A percentile compares a stretch with the other conserved stretches of the same genome.
Conservation (phyloP, 2,113 vertebrate species). For the western clawed frog (Xenopus tropicalis) region DNA sequence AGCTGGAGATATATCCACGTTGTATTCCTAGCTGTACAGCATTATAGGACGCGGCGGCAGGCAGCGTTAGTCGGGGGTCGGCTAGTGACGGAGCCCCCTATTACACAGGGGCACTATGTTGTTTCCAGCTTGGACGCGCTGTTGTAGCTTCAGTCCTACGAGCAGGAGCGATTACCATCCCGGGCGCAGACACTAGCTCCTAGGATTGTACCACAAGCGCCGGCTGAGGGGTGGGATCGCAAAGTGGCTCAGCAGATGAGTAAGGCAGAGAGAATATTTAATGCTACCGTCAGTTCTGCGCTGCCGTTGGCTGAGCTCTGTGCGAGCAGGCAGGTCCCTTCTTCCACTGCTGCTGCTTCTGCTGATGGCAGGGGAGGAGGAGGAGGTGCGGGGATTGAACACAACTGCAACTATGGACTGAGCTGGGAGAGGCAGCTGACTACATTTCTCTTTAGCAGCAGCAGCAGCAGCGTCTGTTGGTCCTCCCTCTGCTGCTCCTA, state of each 20-base stretch:
- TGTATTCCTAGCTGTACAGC: conserved; percentile 1
- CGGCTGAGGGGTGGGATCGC: conserved; percentile 6
- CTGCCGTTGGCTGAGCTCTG: conserved; percentile 16
- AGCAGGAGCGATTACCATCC: conserved; percentile 41
- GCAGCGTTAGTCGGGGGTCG: conserved; percentile 5
- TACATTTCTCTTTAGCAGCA: conserved; percentile 25
- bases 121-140: conserved; percentile 9
- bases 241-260: conserved; percentile 9
- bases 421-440: conserved; percentile 32
- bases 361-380: conserved; percentile 30
- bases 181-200: conserved; percentile 26
- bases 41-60: background rate
- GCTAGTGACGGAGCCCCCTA: conserved; percentile 18
- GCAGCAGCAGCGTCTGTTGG: background rate
- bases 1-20: conserved; percentile 35
- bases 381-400: conserved; percentile 12
- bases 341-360: conserved; percentile 12
- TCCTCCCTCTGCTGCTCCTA: no score
- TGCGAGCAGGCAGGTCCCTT: conserved; percentile 13
- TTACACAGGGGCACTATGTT: conserved; percentile 9
- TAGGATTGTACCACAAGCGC: conserved; percentile 29
- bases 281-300: conserved; percentile 26
- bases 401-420: conserved; percentile 38
- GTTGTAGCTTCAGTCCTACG: conserved; percentile 17
- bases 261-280: conserved; percentile 15